Evolutionary conservation across 2,888 invertebrate species (phyloP), one percentile per base, ranked within the genome.

Genomic region (Willowsia nigromaculata): DNA sequence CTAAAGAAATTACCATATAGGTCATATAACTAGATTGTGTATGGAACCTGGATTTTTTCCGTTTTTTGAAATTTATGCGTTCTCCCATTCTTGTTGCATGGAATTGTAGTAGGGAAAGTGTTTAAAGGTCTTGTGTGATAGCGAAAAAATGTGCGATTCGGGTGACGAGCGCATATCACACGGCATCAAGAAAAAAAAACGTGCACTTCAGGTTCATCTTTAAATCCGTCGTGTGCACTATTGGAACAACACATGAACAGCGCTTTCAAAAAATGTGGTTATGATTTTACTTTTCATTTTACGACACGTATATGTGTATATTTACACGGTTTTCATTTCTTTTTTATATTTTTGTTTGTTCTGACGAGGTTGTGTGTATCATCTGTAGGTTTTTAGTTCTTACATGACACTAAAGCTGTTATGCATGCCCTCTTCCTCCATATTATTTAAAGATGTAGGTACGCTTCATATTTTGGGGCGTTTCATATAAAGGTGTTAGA

Each of bases 251-350:
- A 30, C 40, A 56, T 59, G 76, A 85, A 62, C 37, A 78, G 80
- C 22, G 62, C 27, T 68, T 50, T 80, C 80, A 43, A 62, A 86
- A 83, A 87, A 37, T 81, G 87, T 87, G 87, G 87, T 87, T 87
- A 81, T 81, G 87, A 81, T 80, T 87, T 87, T 87, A 81, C 71
- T 87, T 76, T 85, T 53, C 71, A 50, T 80, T 86, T 86, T 86
- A 86, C 53, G 47, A 22, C 76, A 59, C 47, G 74, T 53, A 71
- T 43, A 62, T 37, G 65, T 40, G 68, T 68, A 85, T 56, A 62
- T 86, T 65, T 65, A 65, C 80, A 80, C 56, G 78, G 43, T 33
- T 86, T 86, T 78, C 78, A 78, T 86, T 80, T 62, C 53, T 47
- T 86, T 85, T 85, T 43, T 78, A 62, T 62, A 25, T 74, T 74